phyloP scores from a whole-genome alignment of 2,797 vertebrate genomes.

The Odontamblyopus lacepedii region DNA sequence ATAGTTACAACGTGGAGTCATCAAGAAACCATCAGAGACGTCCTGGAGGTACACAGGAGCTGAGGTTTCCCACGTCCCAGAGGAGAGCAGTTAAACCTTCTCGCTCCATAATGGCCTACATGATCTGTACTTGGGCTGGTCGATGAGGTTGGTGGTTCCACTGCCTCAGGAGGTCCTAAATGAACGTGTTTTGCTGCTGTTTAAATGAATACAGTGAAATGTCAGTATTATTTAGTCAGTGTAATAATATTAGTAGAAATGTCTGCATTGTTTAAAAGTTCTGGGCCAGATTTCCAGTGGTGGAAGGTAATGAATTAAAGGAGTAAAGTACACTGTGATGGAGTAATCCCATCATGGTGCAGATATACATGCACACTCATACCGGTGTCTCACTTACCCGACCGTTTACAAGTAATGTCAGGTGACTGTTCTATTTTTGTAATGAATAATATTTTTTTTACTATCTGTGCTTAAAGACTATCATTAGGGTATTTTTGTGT shows the following conservation, averaged over 20 bases:
- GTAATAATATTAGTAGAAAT: not conserved
- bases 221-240: slow-evolving; percentile 52
- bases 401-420: no score
- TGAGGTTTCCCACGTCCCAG: slow-evolving; percentile 33
- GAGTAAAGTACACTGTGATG: no score
- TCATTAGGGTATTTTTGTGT: no score
- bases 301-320: no score
- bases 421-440: no score
- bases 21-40: slow-evolving; percentile 66
- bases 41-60: slow-evolving; percentile 66
- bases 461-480: no score
- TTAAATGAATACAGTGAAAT: slow-evolving; percentile 42
- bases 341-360: no score
- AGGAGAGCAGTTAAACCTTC: slow-evolving; percentile 75
- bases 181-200: no score
- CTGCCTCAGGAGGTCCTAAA: slow-evolving; percentile 70
- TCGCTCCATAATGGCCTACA: slow-evolving; percentile 76
- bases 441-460: no score
- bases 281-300: not conserved
- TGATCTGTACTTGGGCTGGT: slow-evolving; percentile 72
- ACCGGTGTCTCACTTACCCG: no score
- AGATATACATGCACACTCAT: no score
- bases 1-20: slow-evolving; percentile 55
- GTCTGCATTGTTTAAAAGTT: not conserved
- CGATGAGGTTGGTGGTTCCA: slow-evolving; percentile 69